Evolutionary conservation across 2,797 vertebrate genomes (phyloP), one percentile per base, ranked within the genome.

Genomic region (Etheostoma nigrum): DNA sequence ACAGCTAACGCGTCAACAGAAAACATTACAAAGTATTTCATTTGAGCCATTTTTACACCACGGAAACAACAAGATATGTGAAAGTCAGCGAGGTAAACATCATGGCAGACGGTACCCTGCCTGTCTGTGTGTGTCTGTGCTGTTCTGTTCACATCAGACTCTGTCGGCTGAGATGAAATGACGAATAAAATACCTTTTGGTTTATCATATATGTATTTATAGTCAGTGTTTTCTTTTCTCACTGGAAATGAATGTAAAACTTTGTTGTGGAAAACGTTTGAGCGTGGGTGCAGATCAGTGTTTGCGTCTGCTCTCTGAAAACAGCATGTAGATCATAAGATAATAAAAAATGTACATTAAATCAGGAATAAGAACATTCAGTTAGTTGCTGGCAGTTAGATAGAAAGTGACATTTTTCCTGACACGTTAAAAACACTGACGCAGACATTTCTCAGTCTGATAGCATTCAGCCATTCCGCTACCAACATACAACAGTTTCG

Each of bases 111-210:
- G 23, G 73, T 23, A 12, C 77, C 81, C 79, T 78, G 85, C 75
- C 76, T 63, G 82, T 75, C 59, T 78, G 83, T 78, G 72, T 72
- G 73, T 57, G 64, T 83, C 55, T 64, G 59, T 76, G 72, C 67
- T 65, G 63, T 79, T 81, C 79, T 84, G 78, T 69, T 88, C 79
- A 82, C 78, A 21, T 79, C 83, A 60, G 65, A 81, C 73, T 87
- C 79, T 88, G 83, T 82, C 59, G 72, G 88, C 75, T 45, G 63
- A 86, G 68, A 68, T 72, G 48, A 84, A 83, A 78, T 59, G 73
- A 84, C 51, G 13, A 91, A 92, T 92, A 93, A 93, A 91, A 87
- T 53, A 74, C 51, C 61, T 89, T 89, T 92, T 85, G 84, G 79
- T 91, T 90, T 82, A 74, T 84, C 81, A 84, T 79, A 52, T 14